Evolutionary conservation across 2,113 vertebrate species (phyloP).

Genomic region (Amphilophus citrinellus): DNA sequence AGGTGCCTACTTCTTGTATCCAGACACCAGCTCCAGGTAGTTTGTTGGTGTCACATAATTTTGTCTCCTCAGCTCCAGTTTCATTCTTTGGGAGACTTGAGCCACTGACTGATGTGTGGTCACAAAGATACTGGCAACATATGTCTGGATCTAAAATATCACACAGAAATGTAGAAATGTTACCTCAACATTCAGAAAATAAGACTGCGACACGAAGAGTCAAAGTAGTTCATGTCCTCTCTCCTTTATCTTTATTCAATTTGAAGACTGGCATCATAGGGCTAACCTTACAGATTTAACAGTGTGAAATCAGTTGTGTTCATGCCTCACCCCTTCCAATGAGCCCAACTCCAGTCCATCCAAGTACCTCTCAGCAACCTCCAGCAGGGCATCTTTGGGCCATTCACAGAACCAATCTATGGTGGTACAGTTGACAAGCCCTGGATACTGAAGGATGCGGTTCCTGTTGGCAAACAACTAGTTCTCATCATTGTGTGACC

Average conservation of each 20-base stretch:
- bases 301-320: background rate
- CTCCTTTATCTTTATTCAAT: background rate
- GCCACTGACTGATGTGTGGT: slow-evolving; percentile 90
- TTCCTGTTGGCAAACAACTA: slow-evolving; percentile 76
- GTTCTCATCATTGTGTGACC: slow-evolving; percentile 27
- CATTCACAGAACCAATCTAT: slow-evolving; percentile 94
- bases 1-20: slow-evolving; percentile 87
- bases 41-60: slow-evolving; percentile 93
- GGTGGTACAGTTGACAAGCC: slow-evolving; percentile 90
- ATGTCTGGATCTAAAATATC: slow-evolving; percentile 82
- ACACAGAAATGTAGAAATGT: background rate
- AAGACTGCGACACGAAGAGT: background rate
- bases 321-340: slow-evolving; percentile 80
- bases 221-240: background rate
- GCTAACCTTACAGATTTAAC: background rate
- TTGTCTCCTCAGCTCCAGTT: slow-evolving; percentile 84
- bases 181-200: background rate
- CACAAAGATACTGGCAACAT: slow-evolving; percentile 88
- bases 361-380: slow-evolving; percentile 89
- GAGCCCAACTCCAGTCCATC: slow-evolving; percentile 82
- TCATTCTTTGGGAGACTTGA: slow-evolving; percentile 86
- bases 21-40: slow-evolving; percentile 93
- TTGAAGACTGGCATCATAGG: too few relatives aligned
- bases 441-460: slow-evolving; percentile 89
- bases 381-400: slow-evolving; percentile 89